Base-by-base conservation (phyloP, 2,888 invertebrate genomes). In the Malthinus flaveolus region DNA sequence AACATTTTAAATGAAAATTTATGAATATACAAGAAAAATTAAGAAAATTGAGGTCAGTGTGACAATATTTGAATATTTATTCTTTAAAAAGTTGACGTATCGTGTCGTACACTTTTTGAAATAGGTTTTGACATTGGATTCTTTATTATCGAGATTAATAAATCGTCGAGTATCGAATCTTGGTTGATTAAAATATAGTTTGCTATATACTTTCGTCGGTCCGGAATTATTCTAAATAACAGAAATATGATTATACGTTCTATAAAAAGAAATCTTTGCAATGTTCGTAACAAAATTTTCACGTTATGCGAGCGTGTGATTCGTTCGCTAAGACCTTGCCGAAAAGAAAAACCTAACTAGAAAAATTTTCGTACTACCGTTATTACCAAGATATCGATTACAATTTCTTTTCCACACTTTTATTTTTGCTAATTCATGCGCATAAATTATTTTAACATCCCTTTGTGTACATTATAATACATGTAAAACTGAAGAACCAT, bases 401-500 rank as follows among this genome's bases (percentile, higher is more conserved):
- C 39, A 11, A 11, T 36, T 36, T 36, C 36, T 7, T 13, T 39
- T 39, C 39, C 13, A 15, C 9, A 39, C 23, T 48, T 57, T 58
- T 54, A 11, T 32, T 44, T n/a, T 13, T 23, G 32, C 11, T 49
- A 55, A 51, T 48, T 15, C 34, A 62, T 60, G 62, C 48, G 33
- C 59, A 62, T 62, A 56, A 53, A 62, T 62, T 62, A 59, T 48
- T 46, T 42, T 52, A 32, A 52, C 45, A n/a, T n/a, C n/a, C 34
- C 39, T 13, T 39, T 15, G 39, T n/a, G 9, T 13, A 39, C 39
- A 15, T 15, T 23, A 35, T 5, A 4, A 39, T 39, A 15, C 39
- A 15, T 9, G 23, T 39, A 15, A 39, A 39, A 15, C 23, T 13
- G 4, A n/a, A n/a, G 15, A 0, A 3, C 12, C 12, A 39, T 13